Percentiles rank a stretch among this genome's conserved stretches.
Conservation (phyloP, 1,140 invertebrate species). For the Parasteatoda tepidariorum region DNA sequence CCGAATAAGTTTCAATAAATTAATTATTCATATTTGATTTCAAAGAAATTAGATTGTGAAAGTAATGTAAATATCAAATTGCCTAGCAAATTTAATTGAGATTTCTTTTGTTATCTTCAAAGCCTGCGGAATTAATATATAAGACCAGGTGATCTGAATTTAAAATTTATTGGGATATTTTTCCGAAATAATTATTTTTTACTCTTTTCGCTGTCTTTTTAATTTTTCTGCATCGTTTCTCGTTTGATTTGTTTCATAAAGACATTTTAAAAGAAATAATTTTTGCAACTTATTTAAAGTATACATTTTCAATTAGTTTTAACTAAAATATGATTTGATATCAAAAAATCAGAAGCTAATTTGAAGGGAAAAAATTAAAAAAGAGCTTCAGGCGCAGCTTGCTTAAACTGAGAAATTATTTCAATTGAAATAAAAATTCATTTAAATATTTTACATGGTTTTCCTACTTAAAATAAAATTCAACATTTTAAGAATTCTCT, state of each 20-base stretch:
- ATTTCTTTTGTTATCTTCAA: slow-evolving; percentile 31
- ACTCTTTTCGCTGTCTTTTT: neutral
- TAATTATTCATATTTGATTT: slow-evolving; percentile 62
- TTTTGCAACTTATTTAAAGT: slow-evolving; percentile 38
- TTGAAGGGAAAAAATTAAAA: no score
- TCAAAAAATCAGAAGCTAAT: no score
- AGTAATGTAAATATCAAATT: slow-evolving; percentile 59
- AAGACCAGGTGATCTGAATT: slow-evolving; percentile 24
- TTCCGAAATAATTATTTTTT: neutral
- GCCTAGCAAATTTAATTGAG: slow-evolving; percentile 56
- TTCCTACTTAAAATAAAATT: no score
- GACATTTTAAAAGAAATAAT: neutral
- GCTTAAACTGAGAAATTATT: no score
- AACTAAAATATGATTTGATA: slow-evolving; percentile 14
- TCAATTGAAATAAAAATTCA: no score
- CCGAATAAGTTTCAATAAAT: slow-evolving; percentile 60
- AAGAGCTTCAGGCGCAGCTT: no score
- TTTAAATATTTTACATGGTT: no score
- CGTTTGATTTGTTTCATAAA: neutral
- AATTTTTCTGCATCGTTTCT: neutral
- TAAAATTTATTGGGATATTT: slow-evolving; percentile 45
- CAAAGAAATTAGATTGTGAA: slow-evolving; percentile 58
- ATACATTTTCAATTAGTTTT: slow-evolving; percentile 30
- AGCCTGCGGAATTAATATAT: slow-evolving; percentile 41
- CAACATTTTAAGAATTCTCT: no score